Base-by-base conservation (phyloP, 1,140 invertebrate species). In the Orchestia grillus region DNA sequence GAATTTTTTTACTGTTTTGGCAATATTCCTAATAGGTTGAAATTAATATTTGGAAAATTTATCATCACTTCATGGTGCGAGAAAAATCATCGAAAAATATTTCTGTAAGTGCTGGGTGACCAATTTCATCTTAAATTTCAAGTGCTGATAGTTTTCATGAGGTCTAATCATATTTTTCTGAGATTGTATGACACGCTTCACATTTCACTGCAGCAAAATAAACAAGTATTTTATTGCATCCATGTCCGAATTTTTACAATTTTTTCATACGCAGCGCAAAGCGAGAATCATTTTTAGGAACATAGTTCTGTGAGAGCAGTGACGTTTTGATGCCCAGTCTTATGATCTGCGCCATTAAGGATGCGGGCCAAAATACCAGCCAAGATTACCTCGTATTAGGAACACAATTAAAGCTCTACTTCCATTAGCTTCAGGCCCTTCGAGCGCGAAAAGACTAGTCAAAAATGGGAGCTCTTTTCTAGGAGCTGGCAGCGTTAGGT, bases 341-440 rank as follows among this genome's bases (percentile, higher is more conserved):
- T 94, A 94, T 47, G 44, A 94, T 94, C 44, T n/a, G 8, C 6
- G 43, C 92, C 43, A 40, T 45, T 94, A 94, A 94, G 44, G 92
- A 45, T 40, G 92, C 44, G 43, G 11, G 40, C 8, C 19, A 47
- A 94, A 94, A 94, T 94, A 44, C 19, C 92, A 16, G 92, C 92
- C 6, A n/a, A 44, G 44, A 94, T 94, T 94, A 94, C 44, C 92
- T 44, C 92, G 11, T 94, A 44, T 94, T 94, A 94, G 92, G 47
- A 94, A 94, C 92, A 44, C 92, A 94, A 94, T 94, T 94, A 94
- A 94, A 94, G 92, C 92, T 47, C 92, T 44, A 94, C 92, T 94
- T 94, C 92, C 92, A 94, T 94, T 94, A 94, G 92, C 92, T 94
- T 94, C 47, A 94, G 41, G 92, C 92, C 4, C 44, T 77, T 77